These are phyloP conservation scores for Smutsia temminckii DNA, from an alignment of 2,797 vertebrate species.

Conservation along the genomic window DNA sequence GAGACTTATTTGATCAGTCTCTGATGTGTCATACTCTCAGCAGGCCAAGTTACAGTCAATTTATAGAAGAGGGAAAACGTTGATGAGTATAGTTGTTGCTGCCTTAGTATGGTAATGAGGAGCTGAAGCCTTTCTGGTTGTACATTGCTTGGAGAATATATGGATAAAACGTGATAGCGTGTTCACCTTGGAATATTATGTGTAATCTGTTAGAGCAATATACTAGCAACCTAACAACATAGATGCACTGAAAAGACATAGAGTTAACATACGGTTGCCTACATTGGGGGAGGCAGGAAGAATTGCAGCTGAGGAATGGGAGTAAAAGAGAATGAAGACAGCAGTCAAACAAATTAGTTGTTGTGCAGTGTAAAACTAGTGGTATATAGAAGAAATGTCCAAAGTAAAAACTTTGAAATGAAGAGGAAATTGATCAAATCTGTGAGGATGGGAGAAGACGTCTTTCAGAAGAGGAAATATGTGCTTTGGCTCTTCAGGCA, in stretches of 20 bases:
- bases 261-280: background rate
- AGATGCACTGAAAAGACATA: background rate
- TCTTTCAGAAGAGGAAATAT: background rate
- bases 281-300: background rate
- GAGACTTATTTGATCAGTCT: background rate
- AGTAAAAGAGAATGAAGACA: background rate
- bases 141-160: background rate
- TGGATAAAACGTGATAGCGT: background rate
- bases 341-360: background rate
- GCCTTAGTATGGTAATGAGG: background rate
- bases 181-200: background rate
- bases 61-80: slow-evolving; percentile 19
- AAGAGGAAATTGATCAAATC: background rate
- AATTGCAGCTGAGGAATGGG: background rate
- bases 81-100: background rate
- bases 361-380: background rate
- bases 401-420: background rate
- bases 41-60: background rate
- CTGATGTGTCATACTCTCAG: background rate
- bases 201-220: background rate
- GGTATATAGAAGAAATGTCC: background rate
- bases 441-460: background rate
- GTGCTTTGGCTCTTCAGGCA: background rate
- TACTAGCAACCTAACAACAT: background rate
- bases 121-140: background rate